Evolutionary conservation across 2,113 vertebrate genomes (phyloP).

Genomic region (Salvelinus namaycush): DNA sequence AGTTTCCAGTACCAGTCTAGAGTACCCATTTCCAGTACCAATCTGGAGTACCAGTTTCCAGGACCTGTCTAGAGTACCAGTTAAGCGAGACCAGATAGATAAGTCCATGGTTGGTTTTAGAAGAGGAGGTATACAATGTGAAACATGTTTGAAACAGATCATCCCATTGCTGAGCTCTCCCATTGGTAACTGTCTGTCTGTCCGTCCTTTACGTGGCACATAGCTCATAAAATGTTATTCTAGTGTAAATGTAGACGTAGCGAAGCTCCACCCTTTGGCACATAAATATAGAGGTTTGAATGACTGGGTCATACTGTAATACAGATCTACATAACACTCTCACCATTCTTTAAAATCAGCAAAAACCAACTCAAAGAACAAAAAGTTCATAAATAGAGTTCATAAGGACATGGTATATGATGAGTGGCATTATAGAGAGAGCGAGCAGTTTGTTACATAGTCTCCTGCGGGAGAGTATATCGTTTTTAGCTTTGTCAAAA

Average conservation of each 20-base stretch:
- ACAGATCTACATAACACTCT: slow-evolving; percentile 48
- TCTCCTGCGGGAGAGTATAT: slow-evolving; percentile 34
- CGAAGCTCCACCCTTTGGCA: slow-evolving; percentile 69
- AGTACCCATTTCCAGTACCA: too few species aligned
- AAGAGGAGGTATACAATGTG: slow-evolving; percentile 25
- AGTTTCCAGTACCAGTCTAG: too few species aligned
- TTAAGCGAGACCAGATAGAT: slow-evolving; percentile 6
- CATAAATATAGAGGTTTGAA: slow-evolving; percentile 64
- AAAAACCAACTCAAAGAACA: slow-evolving; percentile 69
- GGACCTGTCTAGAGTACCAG: slow-evolving; percentile 7
- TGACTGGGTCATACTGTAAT: slow-evolving; percentile 49
- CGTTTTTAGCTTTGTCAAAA: slow-evolving; percentile 40
- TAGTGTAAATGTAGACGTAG: slow-evolving; percentile 45
- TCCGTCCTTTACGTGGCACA: background rate
- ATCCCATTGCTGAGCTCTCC: slow-evolving; percentile 24
- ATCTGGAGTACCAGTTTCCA: too few species aligned
- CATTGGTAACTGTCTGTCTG: background rate
- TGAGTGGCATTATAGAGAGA: slow-evolving; percentile 41
- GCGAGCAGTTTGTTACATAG: slow-evolving; percentile 39
- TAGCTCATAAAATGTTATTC: slow-evolving; percentile 24
- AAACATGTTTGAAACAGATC: background rate
- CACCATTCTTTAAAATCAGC: slow-evolving; percentile 48
- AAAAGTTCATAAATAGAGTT: slow-evolving; percentile 77
- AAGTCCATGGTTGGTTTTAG: slow-evolving; percentile 14
- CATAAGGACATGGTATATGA: slow-evolving; percentile 52